Evolutionary conservation across 2,797 vertebrate species (phyloP).

Genomic region (Tenualosa thibaudeaui): DNA sequence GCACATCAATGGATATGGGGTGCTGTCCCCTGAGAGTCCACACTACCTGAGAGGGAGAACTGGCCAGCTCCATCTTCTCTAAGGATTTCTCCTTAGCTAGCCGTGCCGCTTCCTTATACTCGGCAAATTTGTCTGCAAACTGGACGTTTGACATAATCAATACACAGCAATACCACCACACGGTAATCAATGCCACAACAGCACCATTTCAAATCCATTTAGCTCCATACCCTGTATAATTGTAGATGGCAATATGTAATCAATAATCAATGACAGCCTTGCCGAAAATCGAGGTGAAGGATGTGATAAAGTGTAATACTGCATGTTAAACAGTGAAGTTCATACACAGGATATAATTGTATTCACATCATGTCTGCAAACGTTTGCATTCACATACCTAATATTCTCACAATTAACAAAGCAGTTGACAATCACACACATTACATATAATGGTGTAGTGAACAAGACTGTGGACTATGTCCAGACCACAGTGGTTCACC

Average conservation of each 20-base stretch:
- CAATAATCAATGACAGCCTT: background rate
- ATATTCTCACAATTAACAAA: background rate
- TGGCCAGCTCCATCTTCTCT: slow-evolving; percentile 96
- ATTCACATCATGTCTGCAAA: too few relatives aligned
- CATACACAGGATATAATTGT: background rate
- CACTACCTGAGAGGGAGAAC: slow-evolving; percentile 93
- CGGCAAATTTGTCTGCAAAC: slow-evolving; percentile 99
- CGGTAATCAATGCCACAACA: background rate
- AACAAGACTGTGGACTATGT: background rate
- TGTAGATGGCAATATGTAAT: background rate
- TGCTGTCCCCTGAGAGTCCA: slow-evolving; percentile 35
- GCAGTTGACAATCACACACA: background rate
- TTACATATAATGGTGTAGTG: background rate
- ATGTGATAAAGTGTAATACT: background rate
- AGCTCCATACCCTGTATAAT: background rate
- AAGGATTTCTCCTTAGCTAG: slow-evolving; percentile 97
- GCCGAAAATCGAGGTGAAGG: background rate
- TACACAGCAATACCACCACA: background rate
- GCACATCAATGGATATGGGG: slow-evolving; percentile 29
- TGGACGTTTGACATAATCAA: slow-evolving; percentile 60
- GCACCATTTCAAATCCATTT: background rate
- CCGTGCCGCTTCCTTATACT: slow-evolving; percentile 97
- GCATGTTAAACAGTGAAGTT: background rate
- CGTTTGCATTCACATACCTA: background rate
- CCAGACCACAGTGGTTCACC: background rate